Evolutionary conservation across 2,888 invertebrate genomes (phyloP).

Genomic region (Cyrtodaria siliqua): DNA sequence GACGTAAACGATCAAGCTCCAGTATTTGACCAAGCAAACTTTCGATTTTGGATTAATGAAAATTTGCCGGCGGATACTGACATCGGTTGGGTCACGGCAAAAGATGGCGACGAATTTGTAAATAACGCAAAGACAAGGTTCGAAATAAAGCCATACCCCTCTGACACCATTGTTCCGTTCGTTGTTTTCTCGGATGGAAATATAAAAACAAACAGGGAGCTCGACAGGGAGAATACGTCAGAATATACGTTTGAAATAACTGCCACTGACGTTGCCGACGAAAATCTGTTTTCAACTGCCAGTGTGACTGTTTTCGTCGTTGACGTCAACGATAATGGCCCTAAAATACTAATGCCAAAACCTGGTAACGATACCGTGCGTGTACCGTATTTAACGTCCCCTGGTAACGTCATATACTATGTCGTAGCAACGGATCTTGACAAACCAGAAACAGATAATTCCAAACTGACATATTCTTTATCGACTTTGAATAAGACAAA

Average conservation of each 20-base stretch:
- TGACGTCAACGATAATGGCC: slow-evolving; percentile 81
- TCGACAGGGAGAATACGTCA: slow-evolving; percentile 73
- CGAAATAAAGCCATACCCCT: slow-evolving; percentile 29
- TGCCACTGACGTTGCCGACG: slow-evolving; percentile 75
- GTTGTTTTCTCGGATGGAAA: slow-evolving; percentile 72
- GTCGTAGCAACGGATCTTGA: slow-evolving; percentile 74
- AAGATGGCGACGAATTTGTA: slow-evolving; percentile 95
- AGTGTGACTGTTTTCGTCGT: slow-evolving; percentile 74
- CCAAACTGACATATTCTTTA: slow-evolving; percentile 69
- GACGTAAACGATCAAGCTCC: slow-evolving; percentile 99
- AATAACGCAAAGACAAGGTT: slow-evolving; percentile 89
- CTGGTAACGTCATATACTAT: slow-evolving; percentile 63
- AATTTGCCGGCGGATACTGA: slow-evolving; percentile 95
- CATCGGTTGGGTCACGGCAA: slow-evolving; percentile 95
- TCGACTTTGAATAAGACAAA: slow-evolving; percentile 67
- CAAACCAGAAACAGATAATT: slow-evolving; percentile 66
- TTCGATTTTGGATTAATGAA: slow-evolving; percentile 95
- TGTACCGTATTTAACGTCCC: slow-evolving; percentile 64
- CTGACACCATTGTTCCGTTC: slow-evolving; percentile 66
- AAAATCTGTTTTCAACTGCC: slow-evolving; percentile 67
- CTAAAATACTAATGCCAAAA: slow-evolving; percentile 74
- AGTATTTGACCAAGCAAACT: slow-evolving; percentile 95
- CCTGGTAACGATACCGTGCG: slow-evolving; percentile 71
- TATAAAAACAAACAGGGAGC: slow-evolving; percentile 70
- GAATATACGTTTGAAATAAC: slow-evolving; percentile 75